Conservation (phyloP, 2,113 vertebrate species). For the Elaphurus davidianus region DNA sequence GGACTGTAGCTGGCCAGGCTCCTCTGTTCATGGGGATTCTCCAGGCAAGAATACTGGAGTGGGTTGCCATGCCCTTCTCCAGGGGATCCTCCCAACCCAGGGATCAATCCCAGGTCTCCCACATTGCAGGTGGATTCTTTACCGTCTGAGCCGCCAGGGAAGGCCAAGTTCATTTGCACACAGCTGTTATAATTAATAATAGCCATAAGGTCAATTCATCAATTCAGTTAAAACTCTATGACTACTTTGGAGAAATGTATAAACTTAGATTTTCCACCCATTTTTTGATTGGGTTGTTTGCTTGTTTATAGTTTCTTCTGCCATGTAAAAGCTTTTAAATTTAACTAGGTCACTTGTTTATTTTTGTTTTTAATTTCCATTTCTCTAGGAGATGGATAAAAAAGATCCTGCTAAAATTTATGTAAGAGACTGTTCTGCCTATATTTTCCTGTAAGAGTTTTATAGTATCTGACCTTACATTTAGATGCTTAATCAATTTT, state of each 20-base stretch:
- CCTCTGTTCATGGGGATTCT: background rate
- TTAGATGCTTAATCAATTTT: background rate
- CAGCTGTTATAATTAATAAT: background rate
- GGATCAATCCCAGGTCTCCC: background rate
- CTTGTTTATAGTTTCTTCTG: background rate
- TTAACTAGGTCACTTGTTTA: background rate
- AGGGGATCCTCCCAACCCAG: background rate
- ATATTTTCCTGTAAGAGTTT: background rate
- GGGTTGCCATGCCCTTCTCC: background rate
- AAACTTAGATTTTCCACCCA: background rate
- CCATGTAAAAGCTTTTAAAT: background rate
- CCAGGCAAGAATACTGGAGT: background rate
- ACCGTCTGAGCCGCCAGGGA: background rate
- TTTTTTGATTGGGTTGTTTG: background rate
- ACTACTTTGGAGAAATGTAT: background rate
- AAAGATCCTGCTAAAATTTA: background rate
- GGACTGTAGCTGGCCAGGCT: rapidly evolving
- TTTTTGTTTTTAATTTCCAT: background rate
- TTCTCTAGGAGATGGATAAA: background rate
- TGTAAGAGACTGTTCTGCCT: background rate
- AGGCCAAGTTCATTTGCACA: background rate
- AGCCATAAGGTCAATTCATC: background rate
- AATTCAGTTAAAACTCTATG: background rate
- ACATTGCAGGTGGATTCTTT: background rate
- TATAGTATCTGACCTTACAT: background rate